Percentiles rank a stretch among this genome's conserved stretches.
Conservation (phyloP, 2,888 invertebrate species). For the Drosophila longiperda region DNA sequence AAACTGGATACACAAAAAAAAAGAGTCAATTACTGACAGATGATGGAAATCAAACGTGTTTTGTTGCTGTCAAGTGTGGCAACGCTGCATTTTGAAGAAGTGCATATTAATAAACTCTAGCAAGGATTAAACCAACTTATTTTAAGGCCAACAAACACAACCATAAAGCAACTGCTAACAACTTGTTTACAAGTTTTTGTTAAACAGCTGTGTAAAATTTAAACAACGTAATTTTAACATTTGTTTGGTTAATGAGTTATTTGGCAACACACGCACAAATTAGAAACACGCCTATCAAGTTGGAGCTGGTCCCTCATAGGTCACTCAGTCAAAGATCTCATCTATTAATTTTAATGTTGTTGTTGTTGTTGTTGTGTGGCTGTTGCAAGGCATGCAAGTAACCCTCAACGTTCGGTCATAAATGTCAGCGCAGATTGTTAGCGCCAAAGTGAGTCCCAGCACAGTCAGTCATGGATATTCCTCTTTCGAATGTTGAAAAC, state of each 20-base stretch:
- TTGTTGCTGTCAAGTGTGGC: background rate
- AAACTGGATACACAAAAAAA: background rate
- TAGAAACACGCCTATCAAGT: slow-evolving; percentile 8
- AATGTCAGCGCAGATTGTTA: slow-evolving; percentile 48
- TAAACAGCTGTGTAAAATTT: slow-evolving; percentile 2
- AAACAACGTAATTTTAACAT: slow-evolving; percentile 12
- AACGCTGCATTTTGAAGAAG: background rate
- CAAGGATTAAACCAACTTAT: background rate
- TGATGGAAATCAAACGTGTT: background rate
- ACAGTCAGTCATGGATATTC: background rate
- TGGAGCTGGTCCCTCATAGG: slow-evolving; percentile 4
- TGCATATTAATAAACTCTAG: background rate
- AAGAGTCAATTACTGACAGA: background rate
- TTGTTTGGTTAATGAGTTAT: slow-evolving; percentile 13
- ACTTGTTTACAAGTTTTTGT: background rate
- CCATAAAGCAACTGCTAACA: background rate
- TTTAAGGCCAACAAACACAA: background rate
- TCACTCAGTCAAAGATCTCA: slow-evolving; percentile 10
- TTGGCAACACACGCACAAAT: slow-evolving; percentile 3
- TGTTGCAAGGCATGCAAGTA: slow-evolving; percentile 37
- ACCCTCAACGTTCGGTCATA: slow-evolving; percentile 23
- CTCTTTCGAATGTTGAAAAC: slow-evolving; percentile 1
- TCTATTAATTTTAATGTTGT: background rate
- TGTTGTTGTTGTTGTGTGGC: background rate
- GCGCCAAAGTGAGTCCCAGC: slow-evolving; percentile 17